Percentiles rank a stretch among this genome's conserved stretches.
phyloP scores from a whole-genome alignment of 2,113 vertebrate species.

The Psephotus haematonotus region DNA sequence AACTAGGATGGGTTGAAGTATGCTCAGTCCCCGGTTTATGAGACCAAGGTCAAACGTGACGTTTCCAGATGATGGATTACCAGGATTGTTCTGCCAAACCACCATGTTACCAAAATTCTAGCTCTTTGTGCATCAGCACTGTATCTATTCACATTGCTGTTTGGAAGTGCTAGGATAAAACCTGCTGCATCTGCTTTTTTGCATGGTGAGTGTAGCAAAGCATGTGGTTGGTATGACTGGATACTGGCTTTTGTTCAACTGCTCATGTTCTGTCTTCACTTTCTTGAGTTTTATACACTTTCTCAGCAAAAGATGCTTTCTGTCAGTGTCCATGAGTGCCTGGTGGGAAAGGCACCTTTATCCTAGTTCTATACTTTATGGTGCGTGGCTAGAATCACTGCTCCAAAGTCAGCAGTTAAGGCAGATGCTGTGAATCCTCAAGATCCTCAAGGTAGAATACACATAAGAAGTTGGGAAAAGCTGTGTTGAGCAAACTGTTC shows the following conservation, averaged over 20 bases:
- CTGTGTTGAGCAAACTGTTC: background rate
- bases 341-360: background rate
- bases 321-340: background rate
- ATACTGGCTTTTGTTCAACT: background rate
- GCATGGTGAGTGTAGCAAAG: background rate
- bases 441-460: background rate
- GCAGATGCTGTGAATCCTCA: background rate
- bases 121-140: background rate
- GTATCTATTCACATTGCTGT: background rate
- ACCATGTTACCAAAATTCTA: slow-evolving; percentile 32
- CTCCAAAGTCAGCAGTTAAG: background rate
- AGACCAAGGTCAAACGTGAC: slow-evolving; percentile 12
- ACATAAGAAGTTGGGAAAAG: background rate
- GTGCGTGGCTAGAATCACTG: background rate
- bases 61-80: background rate
- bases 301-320: background rate
- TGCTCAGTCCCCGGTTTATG: background rate
- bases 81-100: slow-evolving; percentile 2
- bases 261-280: background rate
- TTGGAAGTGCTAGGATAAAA: background rate
- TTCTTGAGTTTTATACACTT: background rate
- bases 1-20: background rate
- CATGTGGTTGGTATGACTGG: background rate
- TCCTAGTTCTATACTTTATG: background rate
- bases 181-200: background rate